Percentiles rank a stretch among this genome's conserved stretches.
Evolutionary conservation across 2,797 vertebrate genomes (phyloP).

Genomic region (Sparidentex hasta): DNA sequence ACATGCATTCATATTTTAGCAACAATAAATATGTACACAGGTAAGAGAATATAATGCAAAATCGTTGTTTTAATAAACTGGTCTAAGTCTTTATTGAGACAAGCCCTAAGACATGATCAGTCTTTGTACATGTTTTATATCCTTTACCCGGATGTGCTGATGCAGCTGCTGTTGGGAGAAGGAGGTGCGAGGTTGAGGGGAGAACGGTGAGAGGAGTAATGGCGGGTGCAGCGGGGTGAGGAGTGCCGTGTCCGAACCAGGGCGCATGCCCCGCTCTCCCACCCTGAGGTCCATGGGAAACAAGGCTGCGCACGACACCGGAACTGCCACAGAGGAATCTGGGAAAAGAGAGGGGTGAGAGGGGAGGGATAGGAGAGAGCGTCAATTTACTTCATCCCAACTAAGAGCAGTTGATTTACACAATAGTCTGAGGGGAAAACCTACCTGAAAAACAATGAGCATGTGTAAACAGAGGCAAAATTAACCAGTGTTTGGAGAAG

Average conservation of each 20-base stretch:
- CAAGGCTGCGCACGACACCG: constrained; percentile 68
- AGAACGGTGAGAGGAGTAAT: constrained; percentile 87
- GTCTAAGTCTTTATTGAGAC: neutral
- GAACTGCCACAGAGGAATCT: constrained; percentile 70
- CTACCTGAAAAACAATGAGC: constrained; percentile 11
- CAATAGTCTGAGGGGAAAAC: constrained; percentile 26
- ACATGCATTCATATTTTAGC: constrained; percentile 5
- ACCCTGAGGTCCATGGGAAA: constrained; percentile 96
- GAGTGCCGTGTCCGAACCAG: constrained; percentile 90
- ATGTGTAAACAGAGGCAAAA: constrained; percentile 29
- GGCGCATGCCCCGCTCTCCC: constrained; percentile 91
- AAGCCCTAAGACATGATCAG: neutral
- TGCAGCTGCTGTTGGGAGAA: constrained; percentile 86
- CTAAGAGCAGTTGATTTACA: constrained; percentile 29
- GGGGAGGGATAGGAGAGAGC: neutral
- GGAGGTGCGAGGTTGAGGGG: constrained; percentile 76
- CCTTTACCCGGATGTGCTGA: constrained; percentile 84
- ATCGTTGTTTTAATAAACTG: neutral
- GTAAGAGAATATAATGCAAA: neutral
- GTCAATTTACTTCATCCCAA: constrained; percentile 34
- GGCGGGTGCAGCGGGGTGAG: constrained; percentile 91
- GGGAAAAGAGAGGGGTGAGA: constrained; percentile 27
- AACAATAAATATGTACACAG: neutral
- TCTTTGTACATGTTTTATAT: neutral
- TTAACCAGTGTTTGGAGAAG: constrained; percentile 29